Base-by-base conservation (phyloP, 2,797 vertebrate genomes). In the Dermochelys coriacea region DNA sequence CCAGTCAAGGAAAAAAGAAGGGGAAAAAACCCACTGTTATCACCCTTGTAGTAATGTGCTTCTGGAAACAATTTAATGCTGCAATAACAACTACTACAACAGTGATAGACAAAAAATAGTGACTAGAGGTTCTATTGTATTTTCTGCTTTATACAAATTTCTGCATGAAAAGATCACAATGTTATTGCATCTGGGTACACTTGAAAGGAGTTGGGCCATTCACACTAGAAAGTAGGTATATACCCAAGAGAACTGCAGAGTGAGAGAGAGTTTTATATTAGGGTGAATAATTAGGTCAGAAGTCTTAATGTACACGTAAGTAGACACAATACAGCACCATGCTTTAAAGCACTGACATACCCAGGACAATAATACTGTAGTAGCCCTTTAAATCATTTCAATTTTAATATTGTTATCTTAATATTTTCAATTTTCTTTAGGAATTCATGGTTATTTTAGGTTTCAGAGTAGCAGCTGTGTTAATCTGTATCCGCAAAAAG, bases 1-100 rank as follows among this genome's bases (percentile, higher is more conserved):
- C 92, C 95, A 71, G 2, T 4, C 82, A 88, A 91, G 90, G 85
- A 54, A 94, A 89, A 93, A 52, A 49, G 55, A 83, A 82, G 49
- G 50, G 59, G 29, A 34, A 82, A 93, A 89, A 64, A 8, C 1
- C 45, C 27, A 47, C 6, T 45, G 3, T 77, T 80, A 92, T 52
- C 85, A 93, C 12, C 3, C 82, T 16, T 61, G 18, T 94, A 78
- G 31, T 64, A 55, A n/a, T 82, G 49, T n/a, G 84, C 25, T 90
- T 95, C 84, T 93, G 64, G 54, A 77, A 92, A 94, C 49, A 88
- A 82, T 16, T 89, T 81, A 25, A 18, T 75, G 4, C 12, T 80
- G 1, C 45, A 86, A 14, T 68, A 79, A 18, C 31, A 93, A 81
- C 12, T 34, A 3, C 54, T 57, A 1, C 2, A 64, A 29, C 21